Evolutionary conservation across 92 coral and sea anemone species (phyloP), one percentile per base, ranked within the genome.

Genomic region (Parazoanthus swiftii): DNA sequence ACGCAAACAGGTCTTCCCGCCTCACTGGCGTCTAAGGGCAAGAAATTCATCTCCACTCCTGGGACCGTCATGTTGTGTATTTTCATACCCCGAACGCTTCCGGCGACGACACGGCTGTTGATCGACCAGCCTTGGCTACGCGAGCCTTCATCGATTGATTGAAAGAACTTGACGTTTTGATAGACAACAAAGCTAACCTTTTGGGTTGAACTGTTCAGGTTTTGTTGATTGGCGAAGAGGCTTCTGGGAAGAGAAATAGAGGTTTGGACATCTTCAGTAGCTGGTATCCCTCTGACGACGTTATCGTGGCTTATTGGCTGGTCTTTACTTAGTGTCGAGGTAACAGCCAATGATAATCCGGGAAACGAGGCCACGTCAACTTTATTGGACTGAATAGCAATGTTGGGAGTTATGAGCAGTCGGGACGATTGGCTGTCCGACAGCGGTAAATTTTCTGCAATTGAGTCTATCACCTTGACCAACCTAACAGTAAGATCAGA

Each of bases 101-200:
- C 85, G 8, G 94, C 90, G 26, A 92, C 54, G 29, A 92, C 76
- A 51, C 94, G 92, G 82, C 94, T 89, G 90, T 89, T 89, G 16
- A 92, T 46, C 38, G 81, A 86, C 81, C 26, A 10, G 25, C 21
- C 65, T 3, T 29, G 81, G 29, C 23, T 72, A 18, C 43, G 75
- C 90, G 89, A 91, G 20, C 78, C 81, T 39, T 84, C 92, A 74
- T 88, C 85, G 76, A 82, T 73, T 29, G 92, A 86, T 79, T 95
- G 95, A 81, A 97, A 95, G 68, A 97, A 86, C 88, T 93, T 91
- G 85, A 91, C 90, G 50, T 92, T 91, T 77, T 90, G 98, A 77
- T 89, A 91, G 81, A 92, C 88, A 63, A 91, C 93, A 85, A 97
- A 95, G 39, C 89, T 93, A 36, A 97, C 77, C 56, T 95, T 93